A percentile compares a stretch with the other conserved stretches of the same genome.
Conservation (phyloP, 2,888 invertebrate species). For the Dicycla oo region DNA sequence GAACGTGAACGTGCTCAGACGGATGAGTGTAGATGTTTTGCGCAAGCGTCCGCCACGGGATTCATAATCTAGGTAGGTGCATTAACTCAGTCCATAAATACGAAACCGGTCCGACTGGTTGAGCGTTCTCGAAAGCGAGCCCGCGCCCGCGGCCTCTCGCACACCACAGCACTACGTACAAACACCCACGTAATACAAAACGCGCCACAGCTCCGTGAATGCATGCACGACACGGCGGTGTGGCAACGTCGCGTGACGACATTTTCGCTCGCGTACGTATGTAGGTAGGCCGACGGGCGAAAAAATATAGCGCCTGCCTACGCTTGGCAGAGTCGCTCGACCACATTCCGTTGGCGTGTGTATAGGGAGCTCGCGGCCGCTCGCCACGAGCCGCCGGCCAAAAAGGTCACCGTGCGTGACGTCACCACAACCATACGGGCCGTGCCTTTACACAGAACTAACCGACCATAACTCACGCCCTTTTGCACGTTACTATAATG, state of each 20-base stretch:
- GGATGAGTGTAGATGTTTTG: constrained; percentile 81
- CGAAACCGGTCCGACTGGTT: constrained; percentile 89
- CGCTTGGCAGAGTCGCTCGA: constrained; percentile 89
- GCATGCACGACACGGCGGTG: constrained; percentile 86
- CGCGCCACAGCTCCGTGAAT: constrained; percentile 82
- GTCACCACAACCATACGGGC: constrained; percentile 87
- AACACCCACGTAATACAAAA: constrained; percentile 86
- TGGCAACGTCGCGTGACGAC: constrained; percentile 91
- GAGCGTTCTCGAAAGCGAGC: constrained; percentile 90
- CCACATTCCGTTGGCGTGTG: constrained; percentile 89
- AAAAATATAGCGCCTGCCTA: constrained; percentile 89
- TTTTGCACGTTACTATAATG: constrained; percentile 73
- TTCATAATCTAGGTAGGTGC: constrained; percentile 88
- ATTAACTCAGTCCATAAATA: constrained; percentile 89
- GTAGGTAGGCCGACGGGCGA: constrained; percentile 87
- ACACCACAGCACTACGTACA: constrained; percentile 82
- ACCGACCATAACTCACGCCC: constrained; percentile 78
- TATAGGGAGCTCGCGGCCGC: constrained; percentile 79
- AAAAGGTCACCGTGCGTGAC: constrained; percentile 89
- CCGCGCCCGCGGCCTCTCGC: constrained; percentile 86
- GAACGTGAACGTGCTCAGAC: constrained; percentile 77
- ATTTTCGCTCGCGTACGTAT: constrained; percentile 90
- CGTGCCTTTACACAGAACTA: constrained; percentile 76
- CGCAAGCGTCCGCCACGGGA: constrained; percentile 86
- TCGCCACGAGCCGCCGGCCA: constrained; percentile 83